Evolutionary conservation across 2,113 vertebrate species (phyloP).

Genomic region (Acanthisitta chloris): DNA sequence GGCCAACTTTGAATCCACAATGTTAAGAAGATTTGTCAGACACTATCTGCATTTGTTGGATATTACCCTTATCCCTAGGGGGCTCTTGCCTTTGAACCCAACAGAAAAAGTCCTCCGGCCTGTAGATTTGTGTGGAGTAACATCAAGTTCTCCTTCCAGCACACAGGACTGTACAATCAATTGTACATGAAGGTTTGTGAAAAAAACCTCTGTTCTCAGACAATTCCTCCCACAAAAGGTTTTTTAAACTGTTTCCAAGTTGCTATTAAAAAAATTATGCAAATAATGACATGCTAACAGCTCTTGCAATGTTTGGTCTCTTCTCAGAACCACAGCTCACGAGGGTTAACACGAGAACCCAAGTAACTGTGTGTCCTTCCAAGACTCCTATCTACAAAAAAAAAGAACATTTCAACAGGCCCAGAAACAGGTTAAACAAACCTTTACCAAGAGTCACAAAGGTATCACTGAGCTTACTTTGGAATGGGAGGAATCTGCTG

Average conservation of each 20-base stretch:
- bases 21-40: not conserved
- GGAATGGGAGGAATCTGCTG: not conserved
- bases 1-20: not conserved
- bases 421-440: not conserved
- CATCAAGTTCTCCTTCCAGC: slow-evolving; percentile 21
- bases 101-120: not conserved
- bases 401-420: not conserved
- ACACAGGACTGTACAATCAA: not conserved
- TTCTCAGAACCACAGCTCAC: not conserved
- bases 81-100: not conserved
- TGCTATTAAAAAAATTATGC: not conserved
- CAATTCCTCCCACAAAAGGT: not conserved
- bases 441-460: not conserved
- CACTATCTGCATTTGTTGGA: not conserved
- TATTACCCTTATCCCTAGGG: not conserved
- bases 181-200: not conserved
- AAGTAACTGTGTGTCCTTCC: not conserved
- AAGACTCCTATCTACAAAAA: not conserved
- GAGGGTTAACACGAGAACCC: not conserved
- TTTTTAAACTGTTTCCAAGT: slow-evolving; percentile 3
- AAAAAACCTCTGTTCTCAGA: not conserved
- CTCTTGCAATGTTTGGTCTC: not conserved
- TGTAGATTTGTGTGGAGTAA: not conserved
- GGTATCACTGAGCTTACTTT: not conserved
- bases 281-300: not conserved